These are phyloP conservation scores for Phaonia tiefii DNA, from an alignment of 2,888 invertebrate genomes.

Conservation along the genomic window DNA sequence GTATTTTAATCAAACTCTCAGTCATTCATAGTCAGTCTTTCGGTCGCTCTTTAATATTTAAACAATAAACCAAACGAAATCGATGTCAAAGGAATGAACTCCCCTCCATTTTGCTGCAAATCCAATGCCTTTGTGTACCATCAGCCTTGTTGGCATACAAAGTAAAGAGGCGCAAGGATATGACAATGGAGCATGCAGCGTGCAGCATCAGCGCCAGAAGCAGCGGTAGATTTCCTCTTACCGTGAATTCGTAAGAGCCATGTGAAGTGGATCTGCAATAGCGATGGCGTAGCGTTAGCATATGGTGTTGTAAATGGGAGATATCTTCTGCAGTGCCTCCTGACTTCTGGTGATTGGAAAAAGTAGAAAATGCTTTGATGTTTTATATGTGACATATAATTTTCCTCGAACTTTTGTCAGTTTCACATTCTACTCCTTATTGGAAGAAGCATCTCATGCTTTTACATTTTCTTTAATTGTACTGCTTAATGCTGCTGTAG, in stretches of 20 bases:
- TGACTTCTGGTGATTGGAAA: constrained; percentile 51
- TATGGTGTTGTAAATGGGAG: constrained; percentile 8
- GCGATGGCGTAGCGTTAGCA: background rate
- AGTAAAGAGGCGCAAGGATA: background rate
- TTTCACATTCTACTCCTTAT: constrained; percentile 1
- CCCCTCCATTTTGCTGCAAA: background rate
- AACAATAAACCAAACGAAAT: constrained; percentile 19
- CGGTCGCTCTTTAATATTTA: constrained; percentile 17
- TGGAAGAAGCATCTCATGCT: too few species aligned
- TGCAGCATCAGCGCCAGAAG: too few species aligned
- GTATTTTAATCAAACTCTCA: too few species aligned
- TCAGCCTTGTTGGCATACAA: too few species aligned
- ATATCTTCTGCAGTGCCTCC: constrained; percentile 9
- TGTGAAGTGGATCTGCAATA: too few species aligned
- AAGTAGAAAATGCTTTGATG: constrained; percentile 43
- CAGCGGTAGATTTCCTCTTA: background rate
- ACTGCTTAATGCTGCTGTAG: too few species aligned
- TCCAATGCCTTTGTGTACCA: background rate
- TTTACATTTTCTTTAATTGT: too few species aligned
- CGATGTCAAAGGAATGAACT: constrained; percentile 26
- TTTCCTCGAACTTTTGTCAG: constrained; percentile 28
- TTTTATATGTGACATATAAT: constrained; percentile 58
- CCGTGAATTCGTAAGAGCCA: background rate
- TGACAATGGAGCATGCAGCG: background rate
- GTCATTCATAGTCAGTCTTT: constrained; percentile 2